Base-by-base conservation (phyloP, 2,888 invertebrate genomes). In the Plemyria rubiginata region DNA sequence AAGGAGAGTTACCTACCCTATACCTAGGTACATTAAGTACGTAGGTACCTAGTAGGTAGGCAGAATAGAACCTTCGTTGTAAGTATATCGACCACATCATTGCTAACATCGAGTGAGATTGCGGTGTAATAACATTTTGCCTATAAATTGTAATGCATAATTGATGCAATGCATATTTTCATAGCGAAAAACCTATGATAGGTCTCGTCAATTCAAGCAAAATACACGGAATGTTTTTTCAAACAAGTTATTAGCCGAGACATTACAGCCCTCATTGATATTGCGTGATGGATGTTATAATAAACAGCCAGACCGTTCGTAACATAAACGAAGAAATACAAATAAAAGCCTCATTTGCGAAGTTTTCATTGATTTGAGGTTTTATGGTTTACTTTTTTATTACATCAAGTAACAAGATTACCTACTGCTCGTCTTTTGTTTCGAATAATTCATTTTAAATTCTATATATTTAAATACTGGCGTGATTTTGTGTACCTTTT, bases 231-330 rank as follows among this genome's bases (percentile, higher is more conserved):
- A 60, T 57, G 60, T 54, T 58, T 40, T 54, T 61, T 62, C 52
- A 52, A 64, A 45, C 45, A 60, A 66, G 61, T 67, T 65, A 58
- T 70, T 66, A 65, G 59, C 46, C 62, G 72, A 67, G 69, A 62
- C 67, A 78, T 76, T 77, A 75, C 65, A 55, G 67, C 36, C 55
- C 72, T 78, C 77, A 77, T 75, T 72, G 73, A 64, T 68, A 60
- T 82, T 73, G 84, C 84, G 84, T 84, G 84, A 69, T 73, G 58
- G 84, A 69, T 73, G 58, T 65, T 60, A 54, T 72, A 80, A 80
- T 74, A 78, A 80, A 78, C 79, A 69, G 72, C 2, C 22, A 22
- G 22, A 73, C 54, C 13, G 72, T 66, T 60, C 67, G 68, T 67
- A 70, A 62, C 70, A 72, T 75, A 75, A 77, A 76, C 77, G 61